These are phyloP conservation scores for Leucophenga maculata DNA, from an alignment of 2,888 invertebrate species.

Conservation along the genomic window DNA sequence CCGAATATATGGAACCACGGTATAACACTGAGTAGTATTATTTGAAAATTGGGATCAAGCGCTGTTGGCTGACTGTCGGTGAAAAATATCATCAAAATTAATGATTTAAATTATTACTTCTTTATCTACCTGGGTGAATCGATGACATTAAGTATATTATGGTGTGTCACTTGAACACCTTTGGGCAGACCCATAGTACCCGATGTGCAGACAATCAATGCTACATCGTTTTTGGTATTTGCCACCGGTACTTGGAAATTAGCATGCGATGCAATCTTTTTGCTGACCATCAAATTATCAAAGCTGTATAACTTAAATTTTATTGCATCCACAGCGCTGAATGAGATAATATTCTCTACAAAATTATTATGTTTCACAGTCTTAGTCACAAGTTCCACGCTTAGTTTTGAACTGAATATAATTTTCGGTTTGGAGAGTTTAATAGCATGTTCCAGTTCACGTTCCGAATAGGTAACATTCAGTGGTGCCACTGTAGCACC, in stretches of 20 bases:
- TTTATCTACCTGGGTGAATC: too few relatives aligned
- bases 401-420: conserved; percentile 78
- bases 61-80: conserved; percentile 29
- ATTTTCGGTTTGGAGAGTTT: conserved; percentile 81
- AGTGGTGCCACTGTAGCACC: conserved; percentile 76
- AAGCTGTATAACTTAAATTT: conserved; percentile 54
- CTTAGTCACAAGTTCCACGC: conserved; percentile 75
- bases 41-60: conserved; percentile 48
- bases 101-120: too few relatives aligned
- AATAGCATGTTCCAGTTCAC: conserved; percentile 80
- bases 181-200: conserved; percentile 88
- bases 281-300: conserved; percentile 58
- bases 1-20: conserved; percentile 91
- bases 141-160: conserved; percentile 74
- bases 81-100: too few relatives aligned
- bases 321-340: conserved; percentile 72
- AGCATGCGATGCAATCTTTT: conserved; percentile 62
- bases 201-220: conserved; percentile 82
- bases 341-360: conserved; percentile 75
- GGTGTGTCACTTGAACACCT: conserved; percentile 82
- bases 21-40: conserved; percentile 76
- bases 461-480: conserved; percentile 76
- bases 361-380: conserved; percentile 74
- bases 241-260: conserved; percentile 72
- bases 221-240: conserved; percentile 76